Evolutionary conservation across 2,113 vertebrate genomes (phyloP), one percentile per base, ranked within the genome.

Genomic region (Pelodiscus sinensis): DNA sequence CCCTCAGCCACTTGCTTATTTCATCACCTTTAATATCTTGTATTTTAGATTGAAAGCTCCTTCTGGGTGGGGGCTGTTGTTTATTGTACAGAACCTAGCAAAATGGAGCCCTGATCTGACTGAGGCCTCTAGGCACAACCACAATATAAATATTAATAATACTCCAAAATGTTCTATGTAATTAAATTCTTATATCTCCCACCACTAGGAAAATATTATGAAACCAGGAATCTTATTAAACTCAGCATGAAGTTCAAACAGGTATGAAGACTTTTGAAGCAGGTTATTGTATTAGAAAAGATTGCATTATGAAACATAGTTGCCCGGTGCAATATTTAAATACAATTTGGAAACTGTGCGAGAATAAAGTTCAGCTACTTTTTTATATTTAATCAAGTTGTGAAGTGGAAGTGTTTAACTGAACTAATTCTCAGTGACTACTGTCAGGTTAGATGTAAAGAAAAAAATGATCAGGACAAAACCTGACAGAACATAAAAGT

Each of bases 151-250:
- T 25, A 1, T 52, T 65, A 89, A 77, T 87, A 55, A 87, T 90
- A 89, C 77, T 57, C n/a, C 18, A 71, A 71, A 71, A 35, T 18
- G 8, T 35, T n/a, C n/a, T 79, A 79, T 80, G 94, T 92, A 91
- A 89, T 88, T 54, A 57, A 82, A 95, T 96, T 95, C 96, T 94
- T 89, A 92, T 90, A 92, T 62, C 86, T 94, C 75, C 57, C 90
- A 93, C 54, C 77, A 29, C 91, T 90, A 93, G 78, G 96, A 95
- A 95, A 89, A 93, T 87, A 87, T 88, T 73, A 87, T 9, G 89
- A 80, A 82, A 90, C 57, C 12, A 88, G 82, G 92, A 96, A 96
- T 90, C 90, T 97, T 92, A 97, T 97, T 97, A 96, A 96, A 86
- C 15, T n/a, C 77, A 90, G 65, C 91, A 82, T 91, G 87, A 96